Evolutionary conservation across 1,140 invertebrate genomes (phyloP), one percentile per base, ranked within the genome.

Genomic region (Papilio xuthus): DNA sequence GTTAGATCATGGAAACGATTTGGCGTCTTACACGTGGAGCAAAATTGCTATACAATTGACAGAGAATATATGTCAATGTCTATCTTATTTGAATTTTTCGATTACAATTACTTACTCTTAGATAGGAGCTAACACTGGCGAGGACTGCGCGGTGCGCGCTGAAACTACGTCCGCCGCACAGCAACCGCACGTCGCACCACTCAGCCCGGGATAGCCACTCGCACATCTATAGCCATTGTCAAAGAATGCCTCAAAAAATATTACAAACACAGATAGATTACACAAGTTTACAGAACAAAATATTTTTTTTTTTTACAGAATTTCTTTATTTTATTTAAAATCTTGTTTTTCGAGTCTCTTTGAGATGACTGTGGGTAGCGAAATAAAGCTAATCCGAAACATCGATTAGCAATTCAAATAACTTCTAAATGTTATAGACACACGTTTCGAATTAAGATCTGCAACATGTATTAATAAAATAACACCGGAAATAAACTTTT

Each of bases 51-150:
- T 8, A 8, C 7, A 67, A 42, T 63, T 53, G 32, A 69, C 15
- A 50, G n/a, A n/a, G n/a, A n/a, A n/a, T n/a, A n/a, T n/a, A n/a
- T n/a, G n/a, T n/a, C n/a, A n/a, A n/a, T n/a, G n/a, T n/a, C n/a
- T n/a, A n/a, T n/a, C n/a, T n/a, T n/a, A n/a, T n/a, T n/a, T n/a
- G n/a, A n/a, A n/a, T n/a, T n/a, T n/a, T n/a, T n/a, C n/a, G n/a
- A n/a, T n/a, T n/a, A n/a, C n/a, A n/a, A n/a, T 42, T 42, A 75
- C 84, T 84, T 85, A 93, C 92, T 80, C 88, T 88, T 0, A 94
- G 85, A 81, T 92, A 94, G n/a, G 79, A 79, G 84, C 92, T 94
- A 41, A 90, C 92, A 73, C 90, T 91, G 23, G 92, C 92, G 6
- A 94, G 85, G 4, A 93, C 92, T 9, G 87, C 86, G 12, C 90